Evolutionary conservation across 2,888 invertebrate genomes (phyloP).

Genomic region (Dorcus parallelipipedus): DNA sequence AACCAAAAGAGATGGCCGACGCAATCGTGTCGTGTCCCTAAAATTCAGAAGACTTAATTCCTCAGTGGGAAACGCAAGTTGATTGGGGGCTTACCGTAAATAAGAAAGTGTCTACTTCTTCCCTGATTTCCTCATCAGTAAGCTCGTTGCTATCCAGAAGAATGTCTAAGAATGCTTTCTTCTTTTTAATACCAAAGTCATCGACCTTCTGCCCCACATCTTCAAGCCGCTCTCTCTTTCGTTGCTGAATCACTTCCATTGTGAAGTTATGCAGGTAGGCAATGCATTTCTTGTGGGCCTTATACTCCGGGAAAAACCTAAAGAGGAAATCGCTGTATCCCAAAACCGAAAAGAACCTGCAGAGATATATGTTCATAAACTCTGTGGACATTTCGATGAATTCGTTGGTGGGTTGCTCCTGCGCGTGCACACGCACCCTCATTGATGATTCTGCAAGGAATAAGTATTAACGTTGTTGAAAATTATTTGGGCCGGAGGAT

Average conservation of each 20-base stretch:
- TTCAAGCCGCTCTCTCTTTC: slow-evolving; percentile 17
- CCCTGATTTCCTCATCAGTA: slow-evolving; percentile 52
- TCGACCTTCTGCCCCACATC: slow-evolving; percentile 7
- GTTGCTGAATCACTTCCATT: slow-evolving; percentile 18
- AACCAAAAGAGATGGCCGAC: slow-evolving; percentile 52
- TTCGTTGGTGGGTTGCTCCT: slow-evolving; percentile 7
- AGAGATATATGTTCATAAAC: slow-evolving; percentile 21
- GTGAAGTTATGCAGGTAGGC: slow-evolving; percentile 21
- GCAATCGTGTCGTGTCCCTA: slow-evolving; percentile 57
- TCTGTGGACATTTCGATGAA: slow-evolving; percentile 2
- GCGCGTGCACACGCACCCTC: slow-evolving; percentile 7
- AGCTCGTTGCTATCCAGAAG: slow-evolving; percentile 50
- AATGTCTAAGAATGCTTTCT: slow-evolving; percentile 16
- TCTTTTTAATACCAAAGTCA: slow-evolving; percentile 8
- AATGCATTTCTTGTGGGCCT: slow-evolving; percentile 18
- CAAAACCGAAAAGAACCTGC: slow-evolving; percentile 24
- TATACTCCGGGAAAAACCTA: slow-evolving; percentile 21
- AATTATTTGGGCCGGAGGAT: background rate
- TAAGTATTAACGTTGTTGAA: background rate
- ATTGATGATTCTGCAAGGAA: slow-evolving; percentile 12
- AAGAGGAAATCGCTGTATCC: slow-evolving; percentile 24
- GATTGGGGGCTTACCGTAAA: slow-evolving; percentile 47
- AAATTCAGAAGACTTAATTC: slow-evolving; percentile 6
- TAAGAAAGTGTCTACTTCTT: slow-evolving; percentile 59
- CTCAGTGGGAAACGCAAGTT: background rate